These are phyloP conservation scores for Pachyuromys duprasi DNA, from an alignment of 2,797 vertebrate species.

Conservation along the genomic window DNA sequence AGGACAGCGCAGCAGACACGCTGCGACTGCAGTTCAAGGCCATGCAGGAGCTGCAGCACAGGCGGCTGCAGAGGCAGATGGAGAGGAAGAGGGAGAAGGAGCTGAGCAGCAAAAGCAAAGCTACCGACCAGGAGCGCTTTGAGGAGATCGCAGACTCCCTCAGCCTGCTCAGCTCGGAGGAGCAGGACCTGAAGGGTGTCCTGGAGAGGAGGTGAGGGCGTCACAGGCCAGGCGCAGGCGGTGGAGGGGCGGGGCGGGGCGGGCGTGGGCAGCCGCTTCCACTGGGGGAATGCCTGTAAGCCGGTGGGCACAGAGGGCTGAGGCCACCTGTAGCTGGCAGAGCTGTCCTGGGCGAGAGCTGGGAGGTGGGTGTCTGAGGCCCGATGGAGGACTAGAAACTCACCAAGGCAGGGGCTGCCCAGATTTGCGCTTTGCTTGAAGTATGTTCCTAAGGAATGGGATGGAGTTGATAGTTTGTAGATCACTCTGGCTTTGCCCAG, in stretches of 20 bases:
- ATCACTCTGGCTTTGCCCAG: background rate
- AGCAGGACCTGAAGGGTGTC: constrained; percentile 64
- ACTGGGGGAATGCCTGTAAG: too few relatives aligned
- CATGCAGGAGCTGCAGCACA: constrained; percentile 93
- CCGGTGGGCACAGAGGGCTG: background rate
- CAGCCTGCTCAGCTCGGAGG: constrained; percentile 80
- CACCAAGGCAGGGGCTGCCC: background rate
- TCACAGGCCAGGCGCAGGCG: background rate
- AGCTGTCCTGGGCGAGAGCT: background rate
- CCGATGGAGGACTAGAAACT: background rate
- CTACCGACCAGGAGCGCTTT: background rate
- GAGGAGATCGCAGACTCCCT: constrained; percentile 81
- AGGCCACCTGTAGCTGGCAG: background rate
- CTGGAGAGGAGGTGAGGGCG: constrained; percentile 86
- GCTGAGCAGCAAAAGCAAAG: constrained; percentile 35
- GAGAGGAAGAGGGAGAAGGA: constrained; percentile 87
- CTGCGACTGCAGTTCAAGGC: constrained; percentile 92
- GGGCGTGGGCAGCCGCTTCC: too few relatives aligned
- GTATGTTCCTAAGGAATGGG: background rate
- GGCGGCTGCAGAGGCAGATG: constrained; percentile 86
- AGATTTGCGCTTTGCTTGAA: constrained; percentile 5
- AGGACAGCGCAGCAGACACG: constrained; percentile 82
- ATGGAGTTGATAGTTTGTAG: background rate
- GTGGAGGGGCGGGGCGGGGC: background rate
- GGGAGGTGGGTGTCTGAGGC: background rate